These are phyloP conservation scores for Jaculus jaculus DNA, from an alignment of 2,113 vertebrate species.

Conservation along the genomic window DNA sequence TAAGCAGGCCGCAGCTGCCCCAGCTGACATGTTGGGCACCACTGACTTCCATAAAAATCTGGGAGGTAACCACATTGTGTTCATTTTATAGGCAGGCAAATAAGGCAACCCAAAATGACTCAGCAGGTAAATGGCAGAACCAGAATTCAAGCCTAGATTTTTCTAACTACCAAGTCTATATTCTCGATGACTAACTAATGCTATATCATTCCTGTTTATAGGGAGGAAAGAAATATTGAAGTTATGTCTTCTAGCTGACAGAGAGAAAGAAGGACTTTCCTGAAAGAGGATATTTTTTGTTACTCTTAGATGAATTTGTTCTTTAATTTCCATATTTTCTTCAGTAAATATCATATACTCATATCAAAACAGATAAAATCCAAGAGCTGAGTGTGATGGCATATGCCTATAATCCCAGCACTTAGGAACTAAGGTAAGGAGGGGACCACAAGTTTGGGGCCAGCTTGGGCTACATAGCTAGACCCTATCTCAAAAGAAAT, in stretches of 20 bases:
- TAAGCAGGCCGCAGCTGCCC: neutral
- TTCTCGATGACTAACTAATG: neutral
- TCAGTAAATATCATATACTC: neutral
- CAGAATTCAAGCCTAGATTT: neutral
- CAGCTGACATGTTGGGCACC: neutral
- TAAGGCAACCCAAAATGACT: neutral
- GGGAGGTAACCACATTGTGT: neutral
- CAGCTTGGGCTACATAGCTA: neutral
- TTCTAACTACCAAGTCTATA: neutral
- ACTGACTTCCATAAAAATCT: neutral
- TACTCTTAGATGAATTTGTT: neutral
- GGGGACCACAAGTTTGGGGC: neutral
- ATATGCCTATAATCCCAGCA: neutral
- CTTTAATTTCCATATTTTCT: neutral
- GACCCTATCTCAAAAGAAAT: too few species aligned
- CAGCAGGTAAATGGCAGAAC: neutral
- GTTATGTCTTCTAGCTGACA: neutral
- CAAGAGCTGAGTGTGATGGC: neutral
- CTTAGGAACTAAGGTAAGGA: too few species aligned
- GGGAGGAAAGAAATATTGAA: neutral
- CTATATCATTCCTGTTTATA: neutral
- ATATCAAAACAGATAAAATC: constrained; percentile 5
- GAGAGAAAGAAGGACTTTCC: neutral
- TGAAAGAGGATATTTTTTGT: neutral
- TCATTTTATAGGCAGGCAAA: neutral